These are phyloP conservation scores for Ophonus ardosiacus DNA, from an alignment of 2,888 invertebrate species.

Conservation along the genomic window DNA sequence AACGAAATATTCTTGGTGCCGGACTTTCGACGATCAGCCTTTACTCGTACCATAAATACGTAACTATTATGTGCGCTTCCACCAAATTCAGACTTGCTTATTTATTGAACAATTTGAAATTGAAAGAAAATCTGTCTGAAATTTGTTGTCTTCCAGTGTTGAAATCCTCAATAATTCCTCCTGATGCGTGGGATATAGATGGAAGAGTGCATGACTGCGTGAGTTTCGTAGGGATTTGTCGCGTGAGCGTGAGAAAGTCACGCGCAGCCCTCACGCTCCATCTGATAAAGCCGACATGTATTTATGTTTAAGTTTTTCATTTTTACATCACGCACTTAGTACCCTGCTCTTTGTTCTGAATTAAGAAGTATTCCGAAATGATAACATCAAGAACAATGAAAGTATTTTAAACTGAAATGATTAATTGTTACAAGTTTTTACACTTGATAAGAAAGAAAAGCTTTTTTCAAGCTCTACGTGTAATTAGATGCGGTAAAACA, in stretches of 20 bases:
- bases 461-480: conserved; percentile 22
- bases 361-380: conserved; percentile 34
- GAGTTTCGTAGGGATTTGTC: conserved; percentile 18
- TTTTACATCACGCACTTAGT: conserved; percentile 47
- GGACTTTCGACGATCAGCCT: too few relatives aligned
- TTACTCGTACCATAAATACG: too few relatives aligned
- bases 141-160: not conserved
- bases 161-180: not conserved
- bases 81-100: not conserved
- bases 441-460: conserved; percentile 17
- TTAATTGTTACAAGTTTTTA: conserved; percentile 29
- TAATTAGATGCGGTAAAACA: conserved; percentile 21
- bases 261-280: conserved; percentile 6
- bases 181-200: not conserved
- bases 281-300: conserved; percentile 47
- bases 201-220: conserved; percentile 31
- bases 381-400: conserved; percentile 21
- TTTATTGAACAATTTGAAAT: not conserved
- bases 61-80: too few relatives aligned
- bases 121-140: not conserved
- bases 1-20: too few relatives aligned
- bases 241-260: conserved; percentile 41
- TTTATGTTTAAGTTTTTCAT: conserved; percentile 55
- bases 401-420: conserved; percentile 25
- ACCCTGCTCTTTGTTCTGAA: not conserved